Evolutionary conservation across 2,113 vertebrate genomes (phyloP), one percentile per base, ranked within the genome.

Genomic region (Eurypyga helias): DNA sequence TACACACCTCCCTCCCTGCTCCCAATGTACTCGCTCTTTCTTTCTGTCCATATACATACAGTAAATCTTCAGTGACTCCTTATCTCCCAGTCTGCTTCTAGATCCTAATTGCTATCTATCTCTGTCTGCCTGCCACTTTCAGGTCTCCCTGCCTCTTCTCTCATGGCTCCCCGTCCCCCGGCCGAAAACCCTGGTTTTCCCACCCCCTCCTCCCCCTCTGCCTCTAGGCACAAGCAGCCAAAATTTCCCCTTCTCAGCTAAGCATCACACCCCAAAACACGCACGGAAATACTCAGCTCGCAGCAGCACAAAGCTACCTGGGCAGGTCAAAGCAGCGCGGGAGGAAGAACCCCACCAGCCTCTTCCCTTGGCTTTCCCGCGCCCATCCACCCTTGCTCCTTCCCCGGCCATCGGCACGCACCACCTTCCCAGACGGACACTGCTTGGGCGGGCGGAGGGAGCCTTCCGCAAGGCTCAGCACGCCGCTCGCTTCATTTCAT

Each of bases 31-130:
- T 95, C 52, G 31, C 84, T 95, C 89, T 90, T 97, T 95, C 97
- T 96, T 96, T 88, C 97, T 96, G 96, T 96, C 95, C 95, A 96
- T 95, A 96, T 26, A 97, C 94, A 96, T 93, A 80, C 96, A 93
- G 94, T 98, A 98, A 97, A 98, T 97, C 95, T 96, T 97, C 94
- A 14, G 92, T 93, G 96, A 95, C 95, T 97, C 95, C 96, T 97
- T 97, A 97, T 98, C 96, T 96, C 96, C 88, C 94, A 75, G 93
- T 73, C 89, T 96, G 96, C 93, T 97, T 97, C 97, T 72, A 94
- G 96, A 96, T 96, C 94, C 97, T 97, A 96, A 97, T 96, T 97
- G 96, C 94, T 89, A 93, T 97, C 97, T 96, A 88, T 96, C 94
- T 94, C 88, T 94, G 95, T 82, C 97, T 94, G 90, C 76, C 92